These are phyloP conservation scores for Cremastobaeus sp. DNA, from an alignment of 2,888 invertebrate genomes.

Conservation along the genomic window DNA sequence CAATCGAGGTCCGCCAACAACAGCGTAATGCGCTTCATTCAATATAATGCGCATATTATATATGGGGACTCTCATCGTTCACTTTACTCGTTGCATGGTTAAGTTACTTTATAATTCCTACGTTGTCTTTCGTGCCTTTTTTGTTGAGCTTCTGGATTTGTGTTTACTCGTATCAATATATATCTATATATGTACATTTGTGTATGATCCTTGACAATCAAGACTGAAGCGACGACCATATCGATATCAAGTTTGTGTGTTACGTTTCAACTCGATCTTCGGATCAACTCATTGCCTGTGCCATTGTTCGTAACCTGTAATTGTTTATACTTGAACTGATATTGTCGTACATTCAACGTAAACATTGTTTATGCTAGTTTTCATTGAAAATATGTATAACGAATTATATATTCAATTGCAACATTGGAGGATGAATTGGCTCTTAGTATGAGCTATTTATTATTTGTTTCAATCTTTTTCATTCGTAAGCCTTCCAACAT, in stretches of 20 bases:
- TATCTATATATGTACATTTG: conserved; percentile 53
- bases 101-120: conserved; percentile 77
- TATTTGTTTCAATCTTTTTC: conserved; percentile 5
- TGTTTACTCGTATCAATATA: conserved; percentile 61
- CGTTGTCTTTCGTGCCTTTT: conserved; percentile 83
- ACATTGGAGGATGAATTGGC: too few species aligned
- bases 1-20: conserved; percentile 52
- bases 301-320: conserved; percentile 24
- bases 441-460: conserved; percentile 25
- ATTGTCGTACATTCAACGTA: conserved; percentile 67
- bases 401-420: conserved; percentile 11
- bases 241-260: conserved; percentile 54
- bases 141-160: conserved; percentile 79
- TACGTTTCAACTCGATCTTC: conserved; percentile 13
- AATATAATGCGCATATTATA: conserved; percentile 54
- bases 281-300: conserved; percentile 20
- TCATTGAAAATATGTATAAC: not conserved
- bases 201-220: conserved; percentile 57
- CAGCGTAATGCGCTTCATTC: conserved; percentile 44
- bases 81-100: conserved; percentile 78
- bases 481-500: not conserved
- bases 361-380: conserved; percentile 57
- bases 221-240: conserved; percentile 59
- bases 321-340: conserved; percentile 59
- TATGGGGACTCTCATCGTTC: conserved; percentile 65